A percentile compares a stretch with the other conserved stretches of the same genome.
These are phyloP conservation scores for Aurelia coerulea DNA, from an alignment of 30 jellyfish, hydroid and myxozoan species.

Conservation along the genomic window DNA sequence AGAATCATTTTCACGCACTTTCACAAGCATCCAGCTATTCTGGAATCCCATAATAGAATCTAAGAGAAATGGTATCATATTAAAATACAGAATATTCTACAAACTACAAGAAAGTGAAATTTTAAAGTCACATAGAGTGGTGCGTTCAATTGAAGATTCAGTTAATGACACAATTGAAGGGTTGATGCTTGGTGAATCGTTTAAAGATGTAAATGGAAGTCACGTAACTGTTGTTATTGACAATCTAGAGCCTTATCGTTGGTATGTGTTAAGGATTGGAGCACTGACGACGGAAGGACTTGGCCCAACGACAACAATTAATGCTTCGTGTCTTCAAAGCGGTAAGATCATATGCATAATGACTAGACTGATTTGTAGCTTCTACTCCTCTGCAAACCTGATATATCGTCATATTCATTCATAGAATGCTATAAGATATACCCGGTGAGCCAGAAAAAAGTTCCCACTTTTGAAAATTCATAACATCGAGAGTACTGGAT, in stretches of 20 bases:
- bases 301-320: slow-evolving; percentile 47
- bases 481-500: too few relatives aligned
- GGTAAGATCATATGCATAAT: slow-evolving; percentile 25
- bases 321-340: slow-evolving; percentile 56
- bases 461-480: too few relatives aligned
- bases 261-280: slow-evolving; percentile 58
- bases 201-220: slow-evolving; percentile 30
- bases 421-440: too few relatives aligned
- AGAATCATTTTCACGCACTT: slow-evolving; percentile 29
- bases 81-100: slow-evolving; percentile 28
- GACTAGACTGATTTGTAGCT: too few relatives aligned
- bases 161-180: slow-evolving; percentile 29
- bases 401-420: too few relatives aligned
- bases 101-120: slow-evolving; percentile 27
- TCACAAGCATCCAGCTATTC: slow-evolving; percentile 24
- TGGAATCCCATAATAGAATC: slow-evolving; percentile 46
- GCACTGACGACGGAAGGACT: slow-evolving; percentile 45
- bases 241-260: slow-evolving; percentile 40
- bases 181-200: slow-evolving; percentile 32
- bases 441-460: too few relatives aligned
- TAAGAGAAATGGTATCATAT: slow-evolving; percentile 9
- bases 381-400: too few relatives aligned
- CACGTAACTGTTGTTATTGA: not conserved
- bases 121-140: slow-evolving; percentile 39
- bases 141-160: not conserved